phyloP scores from a whole-genome alignment of 2,888 invertebrate genomes.

The Papilio demoleus region DNA sequence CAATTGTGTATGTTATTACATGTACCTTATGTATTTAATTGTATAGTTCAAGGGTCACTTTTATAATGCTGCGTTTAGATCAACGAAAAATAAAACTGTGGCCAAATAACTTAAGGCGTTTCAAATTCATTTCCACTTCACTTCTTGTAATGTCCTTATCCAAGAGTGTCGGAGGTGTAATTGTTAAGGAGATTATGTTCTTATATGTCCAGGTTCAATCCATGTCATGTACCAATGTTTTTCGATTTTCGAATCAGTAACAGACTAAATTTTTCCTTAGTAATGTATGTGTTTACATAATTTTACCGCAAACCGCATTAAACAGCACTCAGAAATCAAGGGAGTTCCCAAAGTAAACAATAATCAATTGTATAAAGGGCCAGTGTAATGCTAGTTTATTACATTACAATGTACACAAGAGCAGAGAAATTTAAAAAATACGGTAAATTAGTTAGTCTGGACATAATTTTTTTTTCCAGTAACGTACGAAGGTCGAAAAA shows the following conservation, averaged over 20 bases:
- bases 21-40: not conserved
- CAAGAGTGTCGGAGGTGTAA: no score
- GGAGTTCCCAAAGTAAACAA: not conserved
- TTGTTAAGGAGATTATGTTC: no score
- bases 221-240: no score
- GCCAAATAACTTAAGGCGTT: no score
- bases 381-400: not conserved
- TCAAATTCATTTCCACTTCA: no score
- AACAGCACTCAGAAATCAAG: not conserved
- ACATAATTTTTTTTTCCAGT: slow-evolving; percentile 18
- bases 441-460: no score
- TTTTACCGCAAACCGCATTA: not conserved
- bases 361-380: not conserved
- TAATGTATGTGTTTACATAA: not conserved
- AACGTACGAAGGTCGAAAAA: slow-evolving; percentile 15
- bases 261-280: not conserved
- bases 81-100: no score
- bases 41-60: not conserved
- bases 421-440: not conserved
- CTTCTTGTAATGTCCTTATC: no score
- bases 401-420: not conserved
- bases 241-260: no score
- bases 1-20: not conserved
- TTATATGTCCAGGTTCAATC: no score
- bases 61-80: no score